Base-by-base conservation (phyloP, 92 coral and sea anemone species). In the Zoanthus gigantus region DNA sequence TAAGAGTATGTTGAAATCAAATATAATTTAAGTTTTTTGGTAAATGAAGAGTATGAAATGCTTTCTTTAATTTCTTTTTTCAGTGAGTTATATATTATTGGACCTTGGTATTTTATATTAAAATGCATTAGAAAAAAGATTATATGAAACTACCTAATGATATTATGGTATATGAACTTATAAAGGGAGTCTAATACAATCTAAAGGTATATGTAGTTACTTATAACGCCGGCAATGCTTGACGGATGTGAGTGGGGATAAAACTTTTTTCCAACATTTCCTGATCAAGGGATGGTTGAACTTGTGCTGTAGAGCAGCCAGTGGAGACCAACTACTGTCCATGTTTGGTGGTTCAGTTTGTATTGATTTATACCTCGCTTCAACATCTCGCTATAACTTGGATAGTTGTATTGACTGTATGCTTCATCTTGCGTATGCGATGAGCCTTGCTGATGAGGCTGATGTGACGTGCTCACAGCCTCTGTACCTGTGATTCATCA, bases 401-500 rank as follows among this genome's bases (percentile, higher is more conserved):
- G 66, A 71, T 32, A 71, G 75, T 6, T 71, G 75, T 71, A 71
- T 16, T 71, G 75, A 15, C n/a, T 71, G 75, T 71, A 71, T 32
- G 46, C 47, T 71, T 71, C 75, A 8, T 16, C 75, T 71, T 34
- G 75, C 9, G 75, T 17, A 7, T 71, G 75, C 75, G 48, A 16
- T 32, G 75, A 30, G 75, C 75, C 75, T 71, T 29, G 75, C 48
- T 71, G 75, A 30, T 71, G 75, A 15, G 6, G 47, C 75, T 71
- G 75, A 32, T 32, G 75, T 71, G 75, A 30, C 8, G 75, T 32
- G 75, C 17, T 71, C 48, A 71, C 75, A 71, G 2, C 31, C 75
- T 9, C 75, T 71, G 75, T 71, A 15, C 75, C 75, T 71, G 75
- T 34, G 75, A 17, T 71, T 71, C 75, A 17, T 30, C 47, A 71